A percentile compares a stretch with the other conserved stretches of the same genome.
These are phyloP conservation scores for Acanthochromis polyacanthus DNA, from an alignment of 2,113 vertebrate species.

Conservation along the genomic window DNA sequence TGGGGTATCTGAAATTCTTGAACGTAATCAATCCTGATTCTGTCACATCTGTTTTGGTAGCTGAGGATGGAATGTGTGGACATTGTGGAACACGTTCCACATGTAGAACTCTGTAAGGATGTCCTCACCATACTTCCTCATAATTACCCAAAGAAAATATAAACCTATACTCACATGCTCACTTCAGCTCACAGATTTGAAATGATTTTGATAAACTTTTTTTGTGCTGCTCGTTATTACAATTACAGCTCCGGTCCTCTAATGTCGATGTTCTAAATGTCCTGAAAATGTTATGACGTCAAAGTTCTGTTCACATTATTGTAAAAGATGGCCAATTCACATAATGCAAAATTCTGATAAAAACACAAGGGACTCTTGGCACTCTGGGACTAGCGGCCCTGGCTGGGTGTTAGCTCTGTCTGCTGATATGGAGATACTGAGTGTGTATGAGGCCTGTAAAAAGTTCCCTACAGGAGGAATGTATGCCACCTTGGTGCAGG, in stretches of 20 bases:
- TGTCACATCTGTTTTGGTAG: constrained; percentile 18
- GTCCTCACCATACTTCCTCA: not conserved
- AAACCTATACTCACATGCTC: not conserved
- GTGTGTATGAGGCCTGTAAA: constrained; percentile 80
- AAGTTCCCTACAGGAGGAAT: constrained; percentile 91
- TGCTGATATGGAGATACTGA: constrained; percentile 77
- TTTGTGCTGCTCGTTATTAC: not conserved
- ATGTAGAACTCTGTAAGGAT: not conserved
- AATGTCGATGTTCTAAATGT: constrained; percentile 13
- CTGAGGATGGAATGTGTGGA: constrained; percentile 87
- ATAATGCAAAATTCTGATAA: too few species aligned
- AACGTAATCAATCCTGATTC: constrained; percentile 22
- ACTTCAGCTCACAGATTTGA: constrained; percentile 16
- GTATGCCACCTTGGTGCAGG: constrained; percentile 86
- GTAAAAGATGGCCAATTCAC: not conserved
- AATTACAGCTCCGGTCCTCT: not conserved
- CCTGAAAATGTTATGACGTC: constrained; percentile 26
- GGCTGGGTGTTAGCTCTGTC: constrained; percentile 81
- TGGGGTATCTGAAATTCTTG: not conserved
- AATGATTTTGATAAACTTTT: constrained; percentile 10
- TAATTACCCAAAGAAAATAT: constrained; percentile 10
- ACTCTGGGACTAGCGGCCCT: constrained; percentile 10
- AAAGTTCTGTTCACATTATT: constrained; percentile 13
- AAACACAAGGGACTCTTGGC: not conserved
- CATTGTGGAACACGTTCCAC: constrained; percentile 29